These are phyloP conservation scores for Ancistrus triradiatus DNA, from an alignment of 2,113 vertebrate genomes.

Conservation along the genomic window DNA sequence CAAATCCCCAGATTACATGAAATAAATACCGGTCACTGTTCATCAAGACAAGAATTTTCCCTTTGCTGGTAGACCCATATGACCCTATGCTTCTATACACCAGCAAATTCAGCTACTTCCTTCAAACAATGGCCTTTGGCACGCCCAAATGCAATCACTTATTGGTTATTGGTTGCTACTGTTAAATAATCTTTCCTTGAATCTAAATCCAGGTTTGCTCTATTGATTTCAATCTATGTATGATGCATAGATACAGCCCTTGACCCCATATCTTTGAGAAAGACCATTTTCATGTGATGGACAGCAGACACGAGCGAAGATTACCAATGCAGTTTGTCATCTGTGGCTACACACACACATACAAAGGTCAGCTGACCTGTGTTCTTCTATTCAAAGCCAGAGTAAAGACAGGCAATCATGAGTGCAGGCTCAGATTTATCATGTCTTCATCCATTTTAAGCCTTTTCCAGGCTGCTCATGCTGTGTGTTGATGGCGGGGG, in stretches of 20 bases:
- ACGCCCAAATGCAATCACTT: too few relatives aligned
- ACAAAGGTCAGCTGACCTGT: neutral
- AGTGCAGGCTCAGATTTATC: neutral
- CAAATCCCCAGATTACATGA: too few relatives aligned
- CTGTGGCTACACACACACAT: neutral
- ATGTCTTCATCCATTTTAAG: neutral
- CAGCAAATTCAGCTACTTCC: too few relatives aligned
- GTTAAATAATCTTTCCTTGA: too few relatives aligned
- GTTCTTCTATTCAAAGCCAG: neutral
- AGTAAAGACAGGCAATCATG: neutral
- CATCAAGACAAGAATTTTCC: too few relatives aligned
- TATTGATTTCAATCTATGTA: neutral
- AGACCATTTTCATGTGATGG: neutral
- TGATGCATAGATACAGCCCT: neutral
- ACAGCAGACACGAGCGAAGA: neutral
- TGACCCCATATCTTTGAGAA: neutral
- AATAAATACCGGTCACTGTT: too few relatives aligned
- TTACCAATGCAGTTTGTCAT: neutral
- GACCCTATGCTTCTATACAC: too few relatives aligned
- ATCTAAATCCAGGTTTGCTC: neutral
- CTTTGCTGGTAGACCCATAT: too few relatives aligned
- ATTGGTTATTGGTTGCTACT: too few relatives aligned
- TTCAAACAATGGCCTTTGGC: too few relatives aligned
- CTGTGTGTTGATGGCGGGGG: neutral
- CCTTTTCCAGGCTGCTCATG: neutral